phyloP scores from a whole-genome alignment of 2,797 vertebrate genomes.

The Xiphorhynchus erythropygius region DNA sequence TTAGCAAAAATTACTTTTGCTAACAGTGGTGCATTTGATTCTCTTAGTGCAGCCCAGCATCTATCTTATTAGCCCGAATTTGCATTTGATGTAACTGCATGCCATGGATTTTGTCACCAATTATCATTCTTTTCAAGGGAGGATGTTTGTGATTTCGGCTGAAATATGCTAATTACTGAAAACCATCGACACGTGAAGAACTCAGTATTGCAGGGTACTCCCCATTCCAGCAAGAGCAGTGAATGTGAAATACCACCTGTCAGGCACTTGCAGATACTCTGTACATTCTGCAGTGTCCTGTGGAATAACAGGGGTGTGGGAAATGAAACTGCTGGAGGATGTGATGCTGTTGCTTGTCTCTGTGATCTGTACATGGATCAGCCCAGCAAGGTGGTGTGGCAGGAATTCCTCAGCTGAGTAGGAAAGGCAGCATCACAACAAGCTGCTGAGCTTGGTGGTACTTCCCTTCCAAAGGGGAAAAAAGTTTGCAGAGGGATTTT shows the following conservation, averaged over 20 bases:
- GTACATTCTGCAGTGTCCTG: neutral
- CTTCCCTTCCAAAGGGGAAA: neutral
- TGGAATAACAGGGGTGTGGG: neutral
- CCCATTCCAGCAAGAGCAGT: neutral
- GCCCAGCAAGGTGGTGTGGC: neutral
- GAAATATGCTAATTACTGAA: conserved; percentile 51
- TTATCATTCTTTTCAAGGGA: conserved; percentile 54
- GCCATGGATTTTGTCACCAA: conserved; percentile 46
- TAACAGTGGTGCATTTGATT: neutral
- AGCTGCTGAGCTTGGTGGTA: neutral
- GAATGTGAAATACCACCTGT: conserved; percentile 18
- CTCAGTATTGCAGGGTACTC: neutral
- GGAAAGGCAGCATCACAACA: neutral
- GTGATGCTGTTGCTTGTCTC: neutral
- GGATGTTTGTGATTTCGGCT: conserved; percentile 42
- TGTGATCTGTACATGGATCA: neutral
- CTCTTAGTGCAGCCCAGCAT: neutral
- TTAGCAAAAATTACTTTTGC: conserved; percentile 4
- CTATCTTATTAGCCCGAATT: conserved; percentile 18
- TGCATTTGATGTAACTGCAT: conserved; percentile 53
- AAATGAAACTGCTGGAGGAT: neutral
- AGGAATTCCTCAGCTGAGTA: neutral
- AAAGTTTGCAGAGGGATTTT: neutral
- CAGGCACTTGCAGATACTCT: neutral
- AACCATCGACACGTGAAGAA: conserved; percentile 48